Evolutionary conservation across 2,797 vertebrate genomes (phyloP).

Genomic region (Dendrocincla fuliginosa): DNA sequence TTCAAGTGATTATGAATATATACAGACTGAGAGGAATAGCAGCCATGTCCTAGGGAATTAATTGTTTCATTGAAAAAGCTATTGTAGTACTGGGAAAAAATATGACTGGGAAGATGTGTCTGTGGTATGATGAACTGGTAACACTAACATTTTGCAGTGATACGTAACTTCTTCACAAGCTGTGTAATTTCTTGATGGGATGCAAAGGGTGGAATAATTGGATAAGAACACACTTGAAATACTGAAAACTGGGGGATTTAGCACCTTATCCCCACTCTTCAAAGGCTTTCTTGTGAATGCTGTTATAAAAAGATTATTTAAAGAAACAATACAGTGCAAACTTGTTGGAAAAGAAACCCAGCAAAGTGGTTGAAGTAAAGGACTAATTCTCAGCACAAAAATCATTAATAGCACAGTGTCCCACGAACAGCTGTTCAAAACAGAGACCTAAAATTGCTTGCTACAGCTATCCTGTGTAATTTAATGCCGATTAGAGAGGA

Average conservation of each 20-base stretch:
- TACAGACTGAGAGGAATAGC: background rate
- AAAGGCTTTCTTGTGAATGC: background rate
- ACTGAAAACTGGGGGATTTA: background rate
- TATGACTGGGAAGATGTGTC: background rate
- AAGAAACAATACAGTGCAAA: background rate
- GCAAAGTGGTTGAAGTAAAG: background rate
- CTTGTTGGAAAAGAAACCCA: background rate
- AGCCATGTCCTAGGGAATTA: background rate
- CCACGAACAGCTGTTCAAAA: background rate
- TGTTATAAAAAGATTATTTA: background rate
- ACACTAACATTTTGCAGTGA: background rate
- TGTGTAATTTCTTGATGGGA: background rate
- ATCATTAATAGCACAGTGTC: background rate
- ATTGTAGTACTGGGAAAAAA: background rate
- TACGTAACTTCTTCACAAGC: background rate
- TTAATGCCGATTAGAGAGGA: background rate
- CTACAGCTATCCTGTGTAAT: background rate
- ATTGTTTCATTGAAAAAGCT: background rate
- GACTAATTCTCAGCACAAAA: background rate
- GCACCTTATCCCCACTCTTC: background rate
- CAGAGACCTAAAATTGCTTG: background rate
- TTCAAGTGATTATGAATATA: background rate
- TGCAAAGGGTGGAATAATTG: background rate
- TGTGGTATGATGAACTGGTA: background rate
- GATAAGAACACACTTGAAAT: background rate